Evolutionary conservation across 2,888 invertebrate species (phyloP).

Genomic region (Pseudococcus jackbeardsleyi): DNA sequence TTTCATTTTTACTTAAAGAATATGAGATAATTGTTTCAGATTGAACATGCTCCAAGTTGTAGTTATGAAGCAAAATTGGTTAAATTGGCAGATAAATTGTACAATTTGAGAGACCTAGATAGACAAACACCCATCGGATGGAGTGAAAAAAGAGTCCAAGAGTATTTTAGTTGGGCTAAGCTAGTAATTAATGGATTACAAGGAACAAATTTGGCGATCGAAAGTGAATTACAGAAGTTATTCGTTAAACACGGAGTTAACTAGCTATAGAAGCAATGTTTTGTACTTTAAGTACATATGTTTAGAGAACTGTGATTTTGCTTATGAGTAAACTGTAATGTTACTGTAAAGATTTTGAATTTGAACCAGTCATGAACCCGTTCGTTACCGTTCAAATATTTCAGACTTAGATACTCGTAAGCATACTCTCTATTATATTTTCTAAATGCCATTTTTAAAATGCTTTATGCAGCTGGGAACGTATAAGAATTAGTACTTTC

Average conservation of each 20-base stretch:
- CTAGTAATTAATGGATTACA: slow-evolving; percentile 77
- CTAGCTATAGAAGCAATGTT: neutral
- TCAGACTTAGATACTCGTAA: too few relatives aligned
- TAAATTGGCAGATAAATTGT: slow-evolving; percentile 85
- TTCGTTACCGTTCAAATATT: too few relatives aligned
- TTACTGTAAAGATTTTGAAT: too few relatives aligned
- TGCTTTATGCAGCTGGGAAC: too few relatives aligned
- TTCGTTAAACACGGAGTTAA: neutral
- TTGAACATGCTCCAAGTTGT: slow-evolving; percentile 74
- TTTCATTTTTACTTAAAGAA: neutral
- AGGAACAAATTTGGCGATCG: slow-evolving; percentile 76
- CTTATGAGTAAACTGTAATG: too few relatives aligned
- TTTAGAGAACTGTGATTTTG: too few relatives aligned
- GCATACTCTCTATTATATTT: too few relatives aligned
- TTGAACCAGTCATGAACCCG: too few relatives aligned
- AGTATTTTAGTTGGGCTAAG: slow-evolving; percentile 80
- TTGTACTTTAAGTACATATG: neutral
- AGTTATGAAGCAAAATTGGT: slow-evolving; percentile 80
- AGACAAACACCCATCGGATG: slow-evolving; percentile 75
- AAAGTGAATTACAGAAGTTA: slow-evolving; percentile 15
- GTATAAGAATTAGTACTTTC: too few relatives aligned
- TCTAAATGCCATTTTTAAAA: too few relatives aligned
- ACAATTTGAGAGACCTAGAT: slow-evolving; percentile 82
- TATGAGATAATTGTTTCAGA: slow-evolving; percentile 68
- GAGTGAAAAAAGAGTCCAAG: slow-evolving; percentile 74